phyloP scores from a whole-genome alignment of 2,797 vertebrate genomes.

The Chlorospingus flavigularis region DNA sequence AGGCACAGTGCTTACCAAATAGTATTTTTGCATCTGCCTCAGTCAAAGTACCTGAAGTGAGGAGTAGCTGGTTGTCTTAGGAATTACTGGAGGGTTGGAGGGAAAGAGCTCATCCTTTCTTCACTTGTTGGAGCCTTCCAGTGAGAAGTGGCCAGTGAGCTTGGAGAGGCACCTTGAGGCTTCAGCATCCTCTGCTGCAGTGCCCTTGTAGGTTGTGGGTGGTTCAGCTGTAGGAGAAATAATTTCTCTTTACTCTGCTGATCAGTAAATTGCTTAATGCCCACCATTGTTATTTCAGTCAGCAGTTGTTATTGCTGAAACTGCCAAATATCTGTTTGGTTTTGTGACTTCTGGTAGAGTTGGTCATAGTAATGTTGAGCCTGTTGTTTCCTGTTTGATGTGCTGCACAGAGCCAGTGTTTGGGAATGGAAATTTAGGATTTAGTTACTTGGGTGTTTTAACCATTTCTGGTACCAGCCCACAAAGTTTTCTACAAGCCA shows the following conservation, averaged over 20 bases:
- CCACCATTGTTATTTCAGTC: not conserved
- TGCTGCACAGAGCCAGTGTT: not conserved
- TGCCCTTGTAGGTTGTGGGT: not conserved
- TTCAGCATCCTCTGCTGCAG: rapidly evolving
- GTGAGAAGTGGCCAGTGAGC: not conserved
- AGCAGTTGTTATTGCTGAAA: not conserved
- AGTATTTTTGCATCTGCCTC: not conserved
- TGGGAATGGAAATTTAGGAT: not conserved
- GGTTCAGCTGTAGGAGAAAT: not conserved
- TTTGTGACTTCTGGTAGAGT: not conserved
- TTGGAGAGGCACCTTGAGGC: not conserved
- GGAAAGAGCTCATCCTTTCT: not conserved
- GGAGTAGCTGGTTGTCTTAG: not conserved
- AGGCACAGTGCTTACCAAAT: not conserved
- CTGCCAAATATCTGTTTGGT: not conserved
- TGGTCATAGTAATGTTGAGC: not conserved
- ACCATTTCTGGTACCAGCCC: not conserved
- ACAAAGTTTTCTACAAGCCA: not conserved
- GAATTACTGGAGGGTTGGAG: not conserved
- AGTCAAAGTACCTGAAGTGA: not conserved
- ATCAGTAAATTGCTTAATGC: not conserved
- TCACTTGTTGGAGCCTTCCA: not conserved
- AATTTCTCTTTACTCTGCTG: not conserved
- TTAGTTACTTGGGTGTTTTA: not conserved
- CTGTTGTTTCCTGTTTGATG: not conserved